Conservation (phyloP, 2,113 vertebrate genomes). For the Crotalus tigris region DNA sequence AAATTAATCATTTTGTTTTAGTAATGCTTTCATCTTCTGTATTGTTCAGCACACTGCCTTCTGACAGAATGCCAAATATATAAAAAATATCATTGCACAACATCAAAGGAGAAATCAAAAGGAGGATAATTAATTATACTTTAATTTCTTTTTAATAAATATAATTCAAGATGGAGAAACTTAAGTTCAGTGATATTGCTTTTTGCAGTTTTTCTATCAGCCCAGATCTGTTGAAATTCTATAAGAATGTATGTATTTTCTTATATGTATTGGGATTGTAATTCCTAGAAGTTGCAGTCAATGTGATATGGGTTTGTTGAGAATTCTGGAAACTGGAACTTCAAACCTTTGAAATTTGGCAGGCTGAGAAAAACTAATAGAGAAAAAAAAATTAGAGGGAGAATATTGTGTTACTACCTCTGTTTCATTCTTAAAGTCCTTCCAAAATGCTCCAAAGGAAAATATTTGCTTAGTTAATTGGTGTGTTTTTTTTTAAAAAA, state of each 20-base stretch:
- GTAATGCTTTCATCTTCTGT: constrained; percentile 38
- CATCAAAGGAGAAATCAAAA: background rate
- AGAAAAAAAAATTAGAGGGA: background rate
- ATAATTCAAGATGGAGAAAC: background rate
- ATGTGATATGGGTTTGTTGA: background rate
- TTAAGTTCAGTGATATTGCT: background rate
- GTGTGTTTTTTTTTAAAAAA: background rate
- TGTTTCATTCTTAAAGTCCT: background rate
- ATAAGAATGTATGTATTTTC: background rate
- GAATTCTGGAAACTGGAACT: background rate
- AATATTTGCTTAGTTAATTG: background rate
- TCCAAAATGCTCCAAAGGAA: background rate
- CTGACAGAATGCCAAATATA: background rate
- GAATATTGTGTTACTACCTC: background rate
- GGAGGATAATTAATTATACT: fast-evolving
- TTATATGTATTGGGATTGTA: background rate
- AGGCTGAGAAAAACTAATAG: background rate
- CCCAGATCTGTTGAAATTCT: background rate
- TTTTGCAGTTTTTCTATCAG: background rate
- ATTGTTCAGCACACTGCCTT: background rate
- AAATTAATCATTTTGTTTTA: constrained; percentile 24
- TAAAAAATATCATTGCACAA: background rate
- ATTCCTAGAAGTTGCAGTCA: background rate
- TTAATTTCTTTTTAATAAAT: background rate
- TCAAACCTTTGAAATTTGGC: background rate